Base-by-base conservation (phyloP, 2,113 vertebrate species). In the Hemiprocne comata region DNA sequence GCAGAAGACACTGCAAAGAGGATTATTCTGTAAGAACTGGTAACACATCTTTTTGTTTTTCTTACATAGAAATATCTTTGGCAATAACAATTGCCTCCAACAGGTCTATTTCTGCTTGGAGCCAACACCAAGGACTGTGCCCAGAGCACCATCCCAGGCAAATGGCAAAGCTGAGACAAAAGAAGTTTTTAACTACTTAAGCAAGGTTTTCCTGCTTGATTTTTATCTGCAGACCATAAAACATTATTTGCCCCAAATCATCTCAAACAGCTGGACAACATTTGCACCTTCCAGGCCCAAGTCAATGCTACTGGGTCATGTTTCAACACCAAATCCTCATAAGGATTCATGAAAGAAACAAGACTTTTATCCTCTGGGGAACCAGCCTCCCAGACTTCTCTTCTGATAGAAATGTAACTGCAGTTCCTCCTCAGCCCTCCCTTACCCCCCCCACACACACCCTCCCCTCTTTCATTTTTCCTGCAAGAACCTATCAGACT, bases 31-130 rank as follows among this genome's bases (percentile, higher is more conserved):
- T 29, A 55, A 67, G 34, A 79, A 83, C 33, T 28, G 75, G 29
- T n/a, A 87, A 46, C 16, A 29, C 1, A 1, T 4, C 2, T 3
- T 0, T 7, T 12, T 48, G 66, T 44, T 83, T 70, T 74, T 33
- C 48, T 87, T 50, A 29, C 13, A 3, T 2, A 57, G 38, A 88
- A 72, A n/a, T 11, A 15, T 40, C 21, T 79, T 31, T 65, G 26
- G 51, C 18, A 64, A 36, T 3, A 87, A n/a, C 42, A 28, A 23
- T 13, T 34, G 13, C 34, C 75, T 55, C 53, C 13, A 2, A 18
- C 13, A 53, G 48, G 5, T 46, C 38, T 60, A 4, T 11, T n/a
- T 44, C 66, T 67, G 14, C 38, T 50, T 1, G 54, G 13, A 85
- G 34, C 15, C 57, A 90, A 24, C 38, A 51, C 17, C 5, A 55